These are phyloP conservation scores for Epistrophe eligans DNA, from an alignment of 2,888 invertebrate species.

Conservation along the genomic window DNA sequence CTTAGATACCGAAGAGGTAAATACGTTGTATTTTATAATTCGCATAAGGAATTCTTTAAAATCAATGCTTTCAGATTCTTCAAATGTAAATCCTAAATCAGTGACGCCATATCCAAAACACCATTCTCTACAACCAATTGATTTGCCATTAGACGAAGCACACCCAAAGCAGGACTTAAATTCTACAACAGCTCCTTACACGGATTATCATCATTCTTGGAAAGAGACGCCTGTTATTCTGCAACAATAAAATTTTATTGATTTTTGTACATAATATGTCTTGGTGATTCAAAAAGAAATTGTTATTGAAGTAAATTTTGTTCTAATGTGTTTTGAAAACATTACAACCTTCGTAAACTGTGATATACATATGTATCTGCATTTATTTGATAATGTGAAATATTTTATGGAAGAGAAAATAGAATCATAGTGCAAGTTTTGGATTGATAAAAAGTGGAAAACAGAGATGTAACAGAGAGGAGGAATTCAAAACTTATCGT, in stretches of 20 bases:
- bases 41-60: not conserved
- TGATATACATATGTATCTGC: no score
- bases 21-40: slow-evolving; percentile 13
- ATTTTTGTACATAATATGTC: not conserved
- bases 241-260: not conserved
- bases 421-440: no score
- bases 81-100: not conserved
- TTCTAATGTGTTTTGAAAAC: not conserved
- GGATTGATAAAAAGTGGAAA: no score
- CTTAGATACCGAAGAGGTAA: slow-evolving; percentile 20
- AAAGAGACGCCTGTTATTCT: slow-evolving; percentile 1
- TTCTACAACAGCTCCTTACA: slow-evolving; percentile 24
- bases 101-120: slow-evolving; percentile 55
- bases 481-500: no score
- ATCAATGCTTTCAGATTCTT: not conserved
- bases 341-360: no score
- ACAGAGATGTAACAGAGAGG: no score
- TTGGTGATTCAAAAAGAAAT: not conserved
- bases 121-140: slow-evolving; percentile 41
- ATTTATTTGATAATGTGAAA: no score
- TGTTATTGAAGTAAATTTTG: not conserved
- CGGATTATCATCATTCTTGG: slow-evolving; percentile 34
- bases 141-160: slow-evolving; percentile 7
- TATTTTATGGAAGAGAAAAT: no score
- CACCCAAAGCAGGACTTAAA: slow-evolving; percentile 24